Evolutionary conservation across 2,888 invertebrate genomes (phyloP), one percentile per base, ranked within the genome.

Genomic region (Andrena bicolor): DNA sequence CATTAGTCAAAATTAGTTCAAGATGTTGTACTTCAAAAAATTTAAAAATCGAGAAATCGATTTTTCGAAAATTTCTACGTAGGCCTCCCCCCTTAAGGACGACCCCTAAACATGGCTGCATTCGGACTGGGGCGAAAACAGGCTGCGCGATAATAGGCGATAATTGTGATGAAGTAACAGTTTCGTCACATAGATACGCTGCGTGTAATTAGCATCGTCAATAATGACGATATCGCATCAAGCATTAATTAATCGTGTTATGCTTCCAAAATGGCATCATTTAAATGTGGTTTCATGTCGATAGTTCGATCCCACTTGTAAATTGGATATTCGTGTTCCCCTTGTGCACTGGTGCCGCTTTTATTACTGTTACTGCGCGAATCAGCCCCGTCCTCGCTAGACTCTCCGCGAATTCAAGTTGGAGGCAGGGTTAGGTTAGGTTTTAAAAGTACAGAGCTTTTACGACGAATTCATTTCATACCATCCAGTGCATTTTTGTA

Each of bases 231-330:
- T 64, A 78, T 60, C 49, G 72, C 51, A 20, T 66, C 32, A 63
- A n/a, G 16, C 63, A 77, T 77, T 72, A 77, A 77, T 77, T 72
- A 77, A 77, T 68, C 65, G 53, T 58, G 60, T 73, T 79, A 79
- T 53, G 53, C 58, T 1, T 48, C 13, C 10, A 63, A 51, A 26
- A 61, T 65, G 41, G 51, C 32, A 58, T 70, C 81, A 41, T 81
- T 74, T 65, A 60, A 74, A 51, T 60, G 74, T 53, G 68, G 69
- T 63, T 48, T 64, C 61, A 32, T 23, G 53, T n/a, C 63, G 64
- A 69, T 64, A 69, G 72, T 51, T 65, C 13, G 32, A 10, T 30
- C 5, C 51, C 20, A 23, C 53, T 51, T 61, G 73, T 61, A 70
- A 79, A 81, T 74, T 74, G 32, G 65, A 71, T 69, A 65, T 41